Conservation (phyloP, 1,140 invertebrate species). For the Cyclargus thomasi region DNA sequence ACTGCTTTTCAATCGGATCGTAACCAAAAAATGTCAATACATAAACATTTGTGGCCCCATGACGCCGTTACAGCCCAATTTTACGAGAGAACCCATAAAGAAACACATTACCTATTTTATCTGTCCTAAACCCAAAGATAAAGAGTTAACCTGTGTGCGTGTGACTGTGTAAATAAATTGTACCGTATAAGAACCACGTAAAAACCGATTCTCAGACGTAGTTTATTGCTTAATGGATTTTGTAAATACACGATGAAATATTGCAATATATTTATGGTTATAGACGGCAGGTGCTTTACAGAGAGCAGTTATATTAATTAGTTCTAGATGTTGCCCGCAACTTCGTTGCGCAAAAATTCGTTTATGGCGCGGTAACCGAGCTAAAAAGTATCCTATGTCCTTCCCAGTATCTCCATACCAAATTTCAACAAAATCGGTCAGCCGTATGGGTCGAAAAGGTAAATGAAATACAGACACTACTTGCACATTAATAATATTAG, state of each 20-base stretch:
- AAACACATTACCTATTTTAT: slow-evolving; percentile 69
- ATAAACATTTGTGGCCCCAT: slow-evolving; percentile 5
- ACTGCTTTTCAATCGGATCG: slow-evolving; percentile 7
- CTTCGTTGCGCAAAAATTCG: too few relatives aligned
- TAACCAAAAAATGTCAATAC: slow-evolving; percentile 10
- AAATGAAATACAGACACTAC: too few relatives aligned
- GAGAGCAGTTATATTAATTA: background rate
- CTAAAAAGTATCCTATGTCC: too few relatives aligned
- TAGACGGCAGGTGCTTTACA: background rate
- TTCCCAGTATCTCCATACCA: too few relatives aligned
- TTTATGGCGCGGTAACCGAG: too few relatives aligned
- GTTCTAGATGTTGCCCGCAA: background rate
- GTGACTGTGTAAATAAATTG: slow-evolving; percentile 61
- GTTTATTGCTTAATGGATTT: background rate
- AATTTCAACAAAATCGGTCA: too few relatives aligned
- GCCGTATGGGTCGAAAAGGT: too few relatives aligned
- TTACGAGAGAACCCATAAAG: slow-evolving; percentile 63
- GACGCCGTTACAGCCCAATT: slow-evolving; percentile 26
- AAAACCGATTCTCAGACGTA: background rate
- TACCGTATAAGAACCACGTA: slow-evolving; percentile 43
- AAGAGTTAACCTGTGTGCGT: slow-evolving; percentile 51
- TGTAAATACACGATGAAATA: background rate
- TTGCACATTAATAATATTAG: too few relatives aligned
- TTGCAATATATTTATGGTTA: background rate
- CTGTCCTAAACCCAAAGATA: slow-evolving; percentile 66